phyloP scores from a whole-genome alignment of 2,113 vertebrate species.

The Caranx ignobilis region DNA sequence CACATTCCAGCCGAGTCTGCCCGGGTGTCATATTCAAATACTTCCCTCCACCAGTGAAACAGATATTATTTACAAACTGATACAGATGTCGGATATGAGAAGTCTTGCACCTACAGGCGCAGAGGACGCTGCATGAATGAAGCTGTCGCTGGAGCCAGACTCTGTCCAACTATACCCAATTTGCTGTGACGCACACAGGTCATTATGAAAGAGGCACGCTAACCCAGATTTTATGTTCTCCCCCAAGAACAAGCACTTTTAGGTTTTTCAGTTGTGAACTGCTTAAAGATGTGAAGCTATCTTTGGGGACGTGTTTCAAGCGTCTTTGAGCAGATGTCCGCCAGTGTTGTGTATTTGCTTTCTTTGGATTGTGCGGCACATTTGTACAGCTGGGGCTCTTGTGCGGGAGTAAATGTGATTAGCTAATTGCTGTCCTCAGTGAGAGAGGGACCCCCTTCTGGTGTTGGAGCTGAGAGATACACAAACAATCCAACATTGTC shows the following conservation, averaged over 20 bases:
- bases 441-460: constrained; percentile 53
- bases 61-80: constrained; percentile 68
- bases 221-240: constrained; percentile 45
- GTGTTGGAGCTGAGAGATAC: constrained; percentile 58
- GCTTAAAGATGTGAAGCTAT: constrained; percentile 25
- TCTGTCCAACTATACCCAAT: constrained; percentile 25
- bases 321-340: constrained; percentile 64
- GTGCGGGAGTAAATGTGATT: constrained; percentile 72
- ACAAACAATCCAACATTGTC: constrained; percentile 63
- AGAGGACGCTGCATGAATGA: constrained; percentile 47
- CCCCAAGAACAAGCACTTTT: not conserved
- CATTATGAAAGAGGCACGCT: constrained; percentile 59
- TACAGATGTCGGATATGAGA: constrained; percentile 63
- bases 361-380: constrained; percentile 62
- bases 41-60: constrained; percentile 42
- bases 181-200: constrained; percentile 33
- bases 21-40: constrained; percentile 52
- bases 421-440: constrained; percentile 67
- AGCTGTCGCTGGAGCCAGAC: constrained; percentile 16
- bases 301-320: constrained; percentile 27
- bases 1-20: constrained; percentile 56
- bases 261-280: not conserved
- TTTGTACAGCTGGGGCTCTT: constrained; percentile 78
- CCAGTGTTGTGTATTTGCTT: constrained; percentile 73
- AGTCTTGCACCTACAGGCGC: constrained; percentile 45